Evolutionary conservation across 2,888 invertebrate species (phyloP).

Genomic region (Drosophila longiperda): DNA sequence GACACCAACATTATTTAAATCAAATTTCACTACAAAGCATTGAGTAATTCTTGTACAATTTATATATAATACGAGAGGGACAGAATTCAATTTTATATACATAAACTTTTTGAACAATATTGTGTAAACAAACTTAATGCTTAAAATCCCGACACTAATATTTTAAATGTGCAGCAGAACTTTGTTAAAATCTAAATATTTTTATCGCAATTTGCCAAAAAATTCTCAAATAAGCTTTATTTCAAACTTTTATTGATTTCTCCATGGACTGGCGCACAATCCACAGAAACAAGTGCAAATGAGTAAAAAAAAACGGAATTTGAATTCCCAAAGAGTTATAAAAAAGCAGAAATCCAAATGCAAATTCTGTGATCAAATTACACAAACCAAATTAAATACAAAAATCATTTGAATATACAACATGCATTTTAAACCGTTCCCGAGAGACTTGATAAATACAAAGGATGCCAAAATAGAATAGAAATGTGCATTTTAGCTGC

Average conservation of each 20-base stretch:
- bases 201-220: not conserved
- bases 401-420: not conserved
- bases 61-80: not conserved
- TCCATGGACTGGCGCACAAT: not conserved
- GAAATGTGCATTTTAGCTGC: not conserved
- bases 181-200: not conserved
- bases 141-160: not conserved
- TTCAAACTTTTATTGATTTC: conserved; percentile 11
- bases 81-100: not conserved
- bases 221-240: not conserved
- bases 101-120: not conserved
- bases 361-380: not conserved
- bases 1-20: conserved; percentile 10
- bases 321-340: not conserved
- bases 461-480: not conserved
- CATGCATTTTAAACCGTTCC: not conserved
- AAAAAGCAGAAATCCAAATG: not conserved
- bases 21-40: not conserved
- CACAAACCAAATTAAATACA: not conserved
- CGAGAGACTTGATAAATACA: not conserved
- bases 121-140: not conserved
- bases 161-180: not conserved
- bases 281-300: conserved; percentile 3
- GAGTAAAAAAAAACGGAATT: not conserved
- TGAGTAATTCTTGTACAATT: conserved; percentile 16